Evolutionary conservation across 2,113 vertebrate species (phyloP).

Genomic region (Pseudolaguvia tuberculata): DNA sequence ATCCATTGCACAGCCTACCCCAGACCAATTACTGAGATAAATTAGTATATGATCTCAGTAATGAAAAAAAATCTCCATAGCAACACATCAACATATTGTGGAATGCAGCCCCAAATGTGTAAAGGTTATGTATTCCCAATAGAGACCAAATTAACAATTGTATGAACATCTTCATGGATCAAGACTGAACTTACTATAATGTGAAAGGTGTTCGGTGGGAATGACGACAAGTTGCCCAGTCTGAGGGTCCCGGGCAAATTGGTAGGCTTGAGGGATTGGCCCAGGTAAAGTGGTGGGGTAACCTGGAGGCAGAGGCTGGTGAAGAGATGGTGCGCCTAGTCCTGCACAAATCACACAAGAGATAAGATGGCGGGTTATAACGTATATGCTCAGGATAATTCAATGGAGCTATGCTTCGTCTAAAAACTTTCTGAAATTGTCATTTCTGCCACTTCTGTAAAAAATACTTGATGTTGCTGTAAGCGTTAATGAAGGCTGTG

Average conservation of each 20-base stretch:
- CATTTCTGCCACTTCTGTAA: constrained; percentile 29
- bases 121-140: too few species aligned
- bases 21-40: too few species aligned
- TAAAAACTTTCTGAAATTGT: not conserved
- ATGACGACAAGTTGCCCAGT: constrained; percentile 93
- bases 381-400: not conserved
- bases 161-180: not conserved
- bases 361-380: not conserved
- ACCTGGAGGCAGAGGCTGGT: constrained; percentile 84
- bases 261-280: constrained; percentile 85
- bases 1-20: too few species aligned
- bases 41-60: too few species aligned
- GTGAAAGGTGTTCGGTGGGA: constrained; percentile 87
- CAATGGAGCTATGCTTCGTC: not conserved
- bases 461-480: constrained; percentile 34
- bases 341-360: constrained; percentile 63
- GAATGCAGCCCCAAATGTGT: too few species aligned
- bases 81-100: too few species aligned
- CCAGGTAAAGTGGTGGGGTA: constrained; percentile 82
- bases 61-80: too few species aligned
- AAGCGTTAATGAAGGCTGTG: constrained; percentile 34
- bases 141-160: too few species aligned
- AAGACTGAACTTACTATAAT: constrained; percentile 76
- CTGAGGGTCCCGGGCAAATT: constrained; percentile 92
- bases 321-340: constrained; percentile 82